These are phyloP conservation scores for Netelia virgata DNA, from an alignment of 2,888 invertebrate genomes.

Conservation along the genomic window DNA sequence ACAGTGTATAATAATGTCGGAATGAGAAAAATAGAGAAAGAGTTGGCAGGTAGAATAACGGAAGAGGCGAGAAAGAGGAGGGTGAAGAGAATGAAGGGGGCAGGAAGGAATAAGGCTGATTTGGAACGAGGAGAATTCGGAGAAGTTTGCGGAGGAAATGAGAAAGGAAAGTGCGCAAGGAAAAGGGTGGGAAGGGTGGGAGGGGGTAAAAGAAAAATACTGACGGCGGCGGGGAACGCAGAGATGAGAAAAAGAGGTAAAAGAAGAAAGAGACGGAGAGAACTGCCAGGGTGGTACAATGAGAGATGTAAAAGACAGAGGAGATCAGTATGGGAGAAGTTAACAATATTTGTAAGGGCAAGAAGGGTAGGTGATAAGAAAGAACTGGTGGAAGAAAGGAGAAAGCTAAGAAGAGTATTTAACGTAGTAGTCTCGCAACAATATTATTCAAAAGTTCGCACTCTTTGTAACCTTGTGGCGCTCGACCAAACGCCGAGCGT, in stretches of 20 bases:
- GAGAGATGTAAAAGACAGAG: neutral
- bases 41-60: neutral
- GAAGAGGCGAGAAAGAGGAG: conserved; percentile 3
- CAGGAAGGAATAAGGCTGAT: neutral
- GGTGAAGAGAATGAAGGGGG: neutral
- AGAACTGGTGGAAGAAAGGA: too few relatives aligned
- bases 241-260: too few relatives aligned
- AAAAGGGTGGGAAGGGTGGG: neutral
- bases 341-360: too few relatives aligned
- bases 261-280: too few relatives aligned
- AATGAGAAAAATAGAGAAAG: neutral
- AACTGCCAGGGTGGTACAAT: neutral
- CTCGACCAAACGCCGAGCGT: too few relatives aligned
- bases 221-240: too few relatives aligned
- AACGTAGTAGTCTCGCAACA: too few relatives aligned
- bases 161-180: too few relatives aligned
- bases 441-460: too few relatives aligned
- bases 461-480: too few relatives aligned
- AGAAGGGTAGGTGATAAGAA: too few relatives aligned
- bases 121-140: neutral
- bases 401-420: too few relatives aligned
- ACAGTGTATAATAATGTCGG: conserved; percentile 4
- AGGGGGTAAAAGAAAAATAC: neutral
- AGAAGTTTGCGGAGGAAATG: neutral
- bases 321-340: neutral